Base-by-base conservation (phyloP, 2,113 vertebrate species). In the Pseudorectes ferrugineus region DNA sequence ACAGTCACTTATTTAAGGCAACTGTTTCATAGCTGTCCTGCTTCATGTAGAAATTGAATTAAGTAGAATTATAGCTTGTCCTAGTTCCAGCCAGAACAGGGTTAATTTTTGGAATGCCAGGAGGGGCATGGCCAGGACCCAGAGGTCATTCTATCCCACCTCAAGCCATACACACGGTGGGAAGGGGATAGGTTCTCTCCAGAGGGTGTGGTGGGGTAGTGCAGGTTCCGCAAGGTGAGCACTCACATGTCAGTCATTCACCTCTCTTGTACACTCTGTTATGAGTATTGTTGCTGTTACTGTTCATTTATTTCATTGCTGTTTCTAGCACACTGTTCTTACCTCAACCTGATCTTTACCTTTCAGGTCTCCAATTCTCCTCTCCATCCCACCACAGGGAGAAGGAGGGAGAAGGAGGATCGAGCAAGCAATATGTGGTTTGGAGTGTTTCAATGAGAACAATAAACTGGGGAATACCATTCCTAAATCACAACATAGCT, bases 171-270 rank as follows among this genome's bases (percentile, higher is more conserved):
- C 6, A 21, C 18, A 76, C 12, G 24, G 26, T 43, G 26, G 33
- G 26, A 57, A 73, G 14, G 4, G 26, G 36, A 49, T 5, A 13
- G 51, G 11, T 72, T 36, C 35, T 25, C 55, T 36, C 49, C 9
- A 1, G 51, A 80, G 35, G 35, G 38, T 14, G 23, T 17, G 12
- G 33, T 58, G 9, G 8, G 8, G 33, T 31, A 80, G 12, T 4
- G 12, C 0, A 0, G 0, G 36, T 14, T 66, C 36, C 6, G 1
- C 15, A 12, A 4, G 25, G 43, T 24, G n/a, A 75, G n/a, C 35
- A 31, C n/a, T 61, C 12, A 7, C 1, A 3, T 13, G 6, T 45
- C 33, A 36, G 51, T 51, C 28, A 4, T 29, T 58, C 1, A 0
- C 33, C 28, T 58, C 33, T 23, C 33, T 45, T 24, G 38, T 20